Percentiles rank a stretch among this genome's conserved stretches.
Conservation (phyloP, 2,797 vertebrate genomes). For the Notoglanidium macrostoma region DNA sequence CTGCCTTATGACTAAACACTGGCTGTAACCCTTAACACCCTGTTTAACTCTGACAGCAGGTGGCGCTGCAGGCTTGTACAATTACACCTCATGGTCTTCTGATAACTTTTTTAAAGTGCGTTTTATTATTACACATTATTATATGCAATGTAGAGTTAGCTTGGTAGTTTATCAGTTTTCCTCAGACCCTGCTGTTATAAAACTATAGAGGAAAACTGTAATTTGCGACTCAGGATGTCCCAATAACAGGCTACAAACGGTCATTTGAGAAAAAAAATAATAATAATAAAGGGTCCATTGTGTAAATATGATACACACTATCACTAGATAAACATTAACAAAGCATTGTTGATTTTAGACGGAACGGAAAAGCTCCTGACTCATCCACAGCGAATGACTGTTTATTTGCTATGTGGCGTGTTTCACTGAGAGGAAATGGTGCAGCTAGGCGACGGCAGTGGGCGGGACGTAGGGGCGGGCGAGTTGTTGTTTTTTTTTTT, state of each 20-base stretch:
- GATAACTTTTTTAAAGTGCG: neutral
- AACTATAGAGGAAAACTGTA: neutral
- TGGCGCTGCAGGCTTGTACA: neutral
- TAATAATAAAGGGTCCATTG: neutral
- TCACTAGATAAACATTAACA: constrained; percentile 9
- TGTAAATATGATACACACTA: neutral
- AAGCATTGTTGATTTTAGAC: neutral
- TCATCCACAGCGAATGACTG: neutral
- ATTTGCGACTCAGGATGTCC: neutral
- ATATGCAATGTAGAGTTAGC: no score
- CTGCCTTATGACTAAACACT: neutral
- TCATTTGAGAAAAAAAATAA: neutral
- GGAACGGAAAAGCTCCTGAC: neutral
- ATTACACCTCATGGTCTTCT: neutral
- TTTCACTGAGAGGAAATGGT: constrained; percentile 22
- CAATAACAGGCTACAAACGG: neutral
- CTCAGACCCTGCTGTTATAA: neutral
- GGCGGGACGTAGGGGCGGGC: neutral
- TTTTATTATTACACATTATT: neutral
- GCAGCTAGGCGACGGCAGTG: constrained; percentile 30
- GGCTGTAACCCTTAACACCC: neutral
- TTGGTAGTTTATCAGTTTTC: neutral
- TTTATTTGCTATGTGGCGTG: neutral
- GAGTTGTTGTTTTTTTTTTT: no score
- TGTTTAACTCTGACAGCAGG: constrained; percentile 1